Conservation (phyloP, 1,140 invertebrate genomes). For the Drosophila lowei region DNA sequence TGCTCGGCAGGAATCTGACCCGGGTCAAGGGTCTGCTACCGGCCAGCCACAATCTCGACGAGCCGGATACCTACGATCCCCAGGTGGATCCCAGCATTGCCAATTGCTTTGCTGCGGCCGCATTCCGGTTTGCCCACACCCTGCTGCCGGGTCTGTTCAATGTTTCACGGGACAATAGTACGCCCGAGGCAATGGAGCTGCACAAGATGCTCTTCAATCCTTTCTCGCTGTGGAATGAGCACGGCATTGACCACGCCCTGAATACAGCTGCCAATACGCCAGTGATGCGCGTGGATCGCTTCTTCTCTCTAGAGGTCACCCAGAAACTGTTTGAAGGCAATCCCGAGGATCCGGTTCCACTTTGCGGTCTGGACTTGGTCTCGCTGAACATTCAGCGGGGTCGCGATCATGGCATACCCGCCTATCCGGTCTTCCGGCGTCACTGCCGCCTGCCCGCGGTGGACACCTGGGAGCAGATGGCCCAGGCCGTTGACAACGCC, state of each 20-base stretch:
- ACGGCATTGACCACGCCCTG: constrained; percentile 86
- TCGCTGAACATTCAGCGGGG: constrained; percentile 94
- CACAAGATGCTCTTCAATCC: constrained; percentile 93
- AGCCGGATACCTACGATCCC: constrained; percentile 87
- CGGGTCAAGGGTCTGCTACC: constrained; percentile 86
- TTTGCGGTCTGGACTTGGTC: constrained; percentile 92
- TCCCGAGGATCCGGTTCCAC: constrained; percentile 54
- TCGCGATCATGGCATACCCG: constrained; percentile 93
- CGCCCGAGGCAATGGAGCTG: constrained; percentile 88
- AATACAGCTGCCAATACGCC: constrained; percentile 86
- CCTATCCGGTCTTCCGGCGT: constrained; percentile 90
- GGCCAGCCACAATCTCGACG: constrained; percentile 59
- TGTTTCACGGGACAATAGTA: constrained; percentile 85
- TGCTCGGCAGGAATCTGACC: constrained; percentile 88
- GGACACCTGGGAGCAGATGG: constrained; percentile 89
- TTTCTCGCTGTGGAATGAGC: constrained; percentile 87
- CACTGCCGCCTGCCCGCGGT: constrained; percentile 89
- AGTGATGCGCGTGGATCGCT: constrained; percentile 88
- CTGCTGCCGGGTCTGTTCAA: constrained; percentile 90
- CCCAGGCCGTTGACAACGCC: constrained; percentile 85
- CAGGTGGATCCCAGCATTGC: constrained; percentile 91
- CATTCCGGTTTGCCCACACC: constrained; percentile 96
- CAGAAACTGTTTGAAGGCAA: constrained; percentile 87
- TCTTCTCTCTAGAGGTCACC: constrained; percentile 87
- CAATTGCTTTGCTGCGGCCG: constrained; percentile 96